Percentiles rank a stretch among this genome's conserved stretches.
phyloP scores from a whole-genome alignment of 2,797 vertebrate genomes.

The Sylvilagus floridanus region DNA sequence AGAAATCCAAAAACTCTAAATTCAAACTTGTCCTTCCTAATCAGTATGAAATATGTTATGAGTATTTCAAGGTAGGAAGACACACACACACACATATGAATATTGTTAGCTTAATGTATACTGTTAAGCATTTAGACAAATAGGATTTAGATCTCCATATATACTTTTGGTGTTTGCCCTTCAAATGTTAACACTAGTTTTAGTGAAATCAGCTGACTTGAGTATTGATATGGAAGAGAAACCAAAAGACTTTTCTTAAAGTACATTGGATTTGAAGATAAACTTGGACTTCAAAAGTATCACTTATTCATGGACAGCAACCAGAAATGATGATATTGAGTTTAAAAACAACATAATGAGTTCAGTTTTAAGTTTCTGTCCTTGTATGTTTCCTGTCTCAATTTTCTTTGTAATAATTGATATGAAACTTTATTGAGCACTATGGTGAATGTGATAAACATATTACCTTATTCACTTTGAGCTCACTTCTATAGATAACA shows the following conservation, averaged over 20 bases:
- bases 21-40: neutral
- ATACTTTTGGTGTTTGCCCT: neutral
- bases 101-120: slow-evolving; percentile 44
- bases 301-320: neutral
- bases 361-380: neutral
- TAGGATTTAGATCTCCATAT: slow-evolving; percentile 21
- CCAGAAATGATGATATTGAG: neutral
- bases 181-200: neutral
- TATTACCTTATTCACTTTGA: neutral
- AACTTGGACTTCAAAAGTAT: slow-evolving; percentile 18
- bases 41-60: neutral
- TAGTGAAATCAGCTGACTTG: slow-evolving; percentile 25
- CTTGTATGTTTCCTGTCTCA: slow-evolving; percentile 23
- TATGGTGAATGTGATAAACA: slow-evolving; percentile 24
- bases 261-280: slow-evolving; percentile 45
- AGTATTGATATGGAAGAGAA: neutral
- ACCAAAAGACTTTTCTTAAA: neutral
- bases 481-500: slow-evolving; percentile 27
- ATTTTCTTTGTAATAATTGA: slow-evolving; percentile 12
- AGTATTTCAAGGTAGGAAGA: slow-evolving; percentile 12
- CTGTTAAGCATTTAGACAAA: slow-evolving; percentile 18
- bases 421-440: slow-evolving; percentile 37
- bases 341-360: slow-evolving; percentile 39
- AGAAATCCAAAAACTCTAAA: slow-evolving; percentile 19
- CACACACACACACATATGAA: neutral